Evolutionary conservation across 2,888 invertebrate species (phyloP).

Genomic region (Germaria angustata): DNA sequence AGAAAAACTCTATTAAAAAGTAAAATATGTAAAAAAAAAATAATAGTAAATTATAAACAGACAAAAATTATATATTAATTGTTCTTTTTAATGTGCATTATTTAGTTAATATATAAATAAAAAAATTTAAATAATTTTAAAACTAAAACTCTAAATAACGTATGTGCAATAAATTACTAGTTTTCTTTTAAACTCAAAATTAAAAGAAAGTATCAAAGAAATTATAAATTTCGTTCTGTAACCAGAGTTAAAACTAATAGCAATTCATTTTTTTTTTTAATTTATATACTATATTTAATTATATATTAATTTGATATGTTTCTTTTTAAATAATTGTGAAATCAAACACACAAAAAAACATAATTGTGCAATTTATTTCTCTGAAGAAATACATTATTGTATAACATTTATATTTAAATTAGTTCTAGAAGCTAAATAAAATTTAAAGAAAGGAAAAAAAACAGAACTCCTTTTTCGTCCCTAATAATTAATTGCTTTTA

Average conservation of each 20-base stretch:
- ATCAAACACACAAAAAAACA: constrained; percentile 32
- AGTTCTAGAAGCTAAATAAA: not conserved
- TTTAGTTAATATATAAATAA: constrained; percentile 22
- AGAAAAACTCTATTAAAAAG: constrained; percentile 53
- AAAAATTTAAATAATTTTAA: constrained; percentile 50
- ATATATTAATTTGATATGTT: constrained; percentile 23
- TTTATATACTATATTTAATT: constrained; percentile 12
- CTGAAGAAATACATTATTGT: constrained; percentile 18
- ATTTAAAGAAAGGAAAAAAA: constrained; percentile 1
- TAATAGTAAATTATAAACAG: not conserved
- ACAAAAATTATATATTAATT: not conserved
- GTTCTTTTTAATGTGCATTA: constrained; percentile 1
- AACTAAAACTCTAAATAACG: constrained; percentile 71
- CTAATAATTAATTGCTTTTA: not conserved
- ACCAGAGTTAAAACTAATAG: constrained; percentile 9
- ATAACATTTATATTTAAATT: constrained; percentile 9
- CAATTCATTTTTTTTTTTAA: constrained; percentile 25
- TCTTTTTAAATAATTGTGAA: constrained; percentile 43
- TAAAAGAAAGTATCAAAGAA: constrained; percentile 51
- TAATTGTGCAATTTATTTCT: constrained; percentile 63
- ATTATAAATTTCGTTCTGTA: constrained; percentile 47
- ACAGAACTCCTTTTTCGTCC: not conserved
- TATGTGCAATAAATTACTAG: constrained; percentile 81
- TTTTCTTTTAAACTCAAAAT: constrained; percentile 73
- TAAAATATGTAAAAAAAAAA: constrained; percentile 1